Conservation (phyloP, 2,888 invertebrate genomes). For the Sympetrum striolatum region DNA sequence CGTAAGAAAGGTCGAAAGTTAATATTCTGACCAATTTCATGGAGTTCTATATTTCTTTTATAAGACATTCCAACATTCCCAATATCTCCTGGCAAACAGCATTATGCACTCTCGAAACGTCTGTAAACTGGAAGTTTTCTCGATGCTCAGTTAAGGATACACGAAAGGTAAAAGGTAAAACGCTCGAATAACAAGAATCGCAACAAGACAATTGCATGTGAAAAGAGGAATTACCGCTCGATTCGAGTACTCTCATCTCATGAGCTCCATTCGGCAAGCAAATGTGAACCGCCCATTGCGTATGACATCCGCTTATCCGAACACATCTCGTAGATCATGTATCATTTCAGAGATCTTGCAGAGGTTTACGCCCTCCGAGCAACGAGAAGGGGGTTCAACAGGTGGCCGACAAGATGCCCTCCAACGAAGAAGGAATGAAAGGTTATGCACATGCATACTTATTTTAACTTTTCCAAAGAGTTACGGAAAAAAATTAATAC, state of each 20-base stretch:
- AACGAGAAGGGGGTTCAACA: background rate
- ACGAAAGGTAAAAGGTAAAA: too few relatives aligned
- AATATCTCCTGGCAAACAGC: too few relatives aligned
- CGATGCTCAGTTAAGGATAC: too few relatives aligned
- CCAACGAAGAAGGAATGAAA: background rate
- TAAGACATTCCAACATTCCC: too few relatives aligned
- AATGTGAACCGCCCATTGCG: background rate
- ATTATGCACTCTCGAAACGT: too few relatives aligned
- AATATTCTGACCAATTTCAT: too few relatives aligned
- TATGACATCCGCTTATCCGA: background rate
- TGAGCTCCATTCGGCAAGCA: background rate
- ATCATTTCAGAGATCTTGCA: background rate
- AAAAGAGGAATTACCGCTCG: too few relatives aligned
- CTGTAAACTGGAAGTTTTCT: too few relatives aligned
- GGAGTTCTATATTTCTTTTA: too few relatives aligned
- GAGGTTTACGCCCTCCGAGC: background rate
- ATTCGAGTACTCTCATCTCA: background rate
- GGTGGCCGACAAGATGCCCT: background rate
- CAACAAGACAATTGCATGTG: too few relatives aligned
- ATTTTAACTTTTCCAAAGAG: background rate
- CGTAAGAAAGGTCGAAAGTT: background rate
- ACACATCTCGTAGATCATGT: conserved; percentile 27
- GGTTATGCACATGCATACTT: background rate
- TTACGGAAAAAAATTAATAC: background rate
- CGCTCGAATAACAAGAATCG: too few relatives aligned